Conservation (phyloP, 2,888 invertebrate species). For the Xanthostigma xanthostigma region DNA sequence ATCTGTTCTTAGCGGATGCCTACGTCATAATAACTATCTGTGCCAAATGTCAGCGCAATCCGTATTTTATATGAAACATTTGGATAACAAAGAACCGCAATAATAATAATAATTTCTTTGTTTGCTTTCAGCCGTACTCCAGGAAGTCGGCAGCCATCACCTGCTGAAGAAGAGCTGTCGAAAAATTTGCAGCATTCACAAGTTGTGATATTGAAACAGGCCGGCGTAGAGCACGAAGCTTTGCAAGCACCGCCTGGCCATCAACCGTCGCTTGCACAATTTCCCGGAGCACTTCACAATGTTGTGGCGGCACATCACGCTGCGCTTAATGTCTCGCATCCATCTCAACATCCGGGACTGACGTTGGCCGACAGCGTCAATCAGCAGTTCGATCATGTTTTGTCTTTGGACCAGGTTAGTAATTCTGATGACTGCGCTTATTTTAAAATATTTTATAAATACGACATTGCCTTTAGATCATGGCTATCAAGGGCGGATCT, state of each 20-base stretch:
- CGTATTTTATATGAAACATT: too few species aligned
- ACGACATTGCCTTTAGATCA: too few species aligned
- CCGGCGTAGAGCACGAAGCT: slow-evolving; percentile 22
- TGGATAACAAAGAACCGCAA: neutral
- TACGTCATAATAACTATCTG: too few species aligned
- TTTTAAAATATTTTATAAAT: too few species aligned
- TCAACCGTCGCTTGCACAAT: slow-evolving; percentile 31
- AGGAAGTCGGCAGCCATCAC: slow-evolving; percentile 83
- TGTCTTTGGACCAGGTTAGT: slow-evolving; percentile 5
- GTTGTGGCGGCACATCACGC: slow-evolving; percentile 19
- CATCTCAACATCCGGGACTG: slow-evolving; percentile 31
- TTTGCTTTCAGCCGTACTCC: slow-evolving; percentile 59
- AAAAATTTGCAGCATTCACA: slow-evolving; percentile 35
- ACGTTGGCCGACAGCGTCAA: slow-evolving; percentile 29
- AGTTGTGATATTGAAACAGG: slow-evolving; percentile 37
- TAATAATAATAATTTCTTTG: neutral
- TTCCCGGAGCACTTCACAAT: slow-evolving; percentile 19
- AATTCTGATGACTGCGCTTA: neutral
- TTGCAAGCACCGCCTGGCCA: slow-evolving; percentile 29
- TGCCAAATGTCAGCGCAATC: too few species aligned
- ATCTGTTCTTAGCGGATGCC: too few species aligned
- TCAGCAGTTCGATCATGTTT: slow-evolving; percentile 27
- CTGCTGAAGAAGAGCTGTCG: slow-evolving; percentile 67
- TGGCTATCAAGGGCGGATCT: too few species aligned
- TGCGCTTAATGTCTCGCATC: slow-evolving; percentile 33